A percentile compares a stretch with the other conserved stretches of the same genome.
Evolutionary conservation across 2,113 vertebrate species (phyloP).

Genomic region (Argyrosomus japonicus): DNA sequence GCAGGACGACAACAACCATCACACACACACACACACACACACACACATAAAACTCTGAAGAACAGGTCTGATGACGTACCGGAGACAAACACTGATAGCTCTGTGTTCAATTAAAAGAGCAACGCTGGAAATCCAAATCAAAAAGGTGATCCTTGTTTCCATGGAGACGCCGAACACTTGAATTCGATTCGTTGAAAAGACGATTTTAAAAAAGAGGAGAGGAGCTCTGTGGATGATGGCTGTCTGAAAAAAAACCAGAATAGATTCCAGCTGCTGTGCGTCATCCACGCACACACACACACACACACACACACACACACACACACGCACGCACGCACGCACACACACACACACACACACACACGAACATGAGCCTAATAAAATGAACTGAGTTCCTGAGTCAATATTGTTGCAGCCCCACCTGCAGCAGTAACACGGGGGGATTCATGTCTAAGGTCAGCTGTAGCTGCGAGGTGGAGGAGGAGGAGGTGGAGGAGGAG

Average conservation of each 20-base stretch:
- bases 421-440: slow-evolving; percentile 73
- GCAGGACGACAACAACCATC: neutral
- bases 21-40: too few relatives aligned
- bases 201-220: slow-evolving; percentile 56
- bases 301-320: slow-evolving; percentile 58
- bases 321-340: too few relatives aligned
- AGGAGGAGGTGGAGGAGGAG: slow-evolving; percentile 25
- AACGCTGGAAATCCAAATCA: neutral
- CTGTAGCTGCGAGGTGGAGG: slow-evolving; percentile 24
- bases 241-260: slow-evolving; percentile 61
- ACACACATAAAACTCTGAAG: too few relatives aligned
- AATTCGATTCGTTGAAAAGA: slow-evolving; percentile 29
- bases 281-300: slow-evolving; percentile 56
- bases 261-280: slow-evolving; percentile 75
- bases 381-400: slow-evolving; percentile 71
- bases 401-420: slow-evolving; percentile 81
- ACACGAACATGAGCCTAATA: slow-evolving; percentile 63
- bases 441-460: slow-evolving; percentile 70
- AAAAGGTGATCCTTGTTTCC: slow-evolving; percentile 53
- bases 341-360: too few relatives aligned
- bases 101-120: slow-evolving; percentile 50
- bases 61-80: neutral
- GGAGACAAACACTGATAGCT: neutral
- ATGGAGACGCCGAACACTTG: slow-evolving; percentile 53
- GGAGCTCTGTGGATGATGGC: slow-evolving; percentile 52